Percentiles rank a stretch among this genome's conserved stretches.
These are phyloP conservation scores for Gonatopus flavifemur DNA, from an alignment of 1,140 invertebrate species.

Conservation along the genomic window DNA sequence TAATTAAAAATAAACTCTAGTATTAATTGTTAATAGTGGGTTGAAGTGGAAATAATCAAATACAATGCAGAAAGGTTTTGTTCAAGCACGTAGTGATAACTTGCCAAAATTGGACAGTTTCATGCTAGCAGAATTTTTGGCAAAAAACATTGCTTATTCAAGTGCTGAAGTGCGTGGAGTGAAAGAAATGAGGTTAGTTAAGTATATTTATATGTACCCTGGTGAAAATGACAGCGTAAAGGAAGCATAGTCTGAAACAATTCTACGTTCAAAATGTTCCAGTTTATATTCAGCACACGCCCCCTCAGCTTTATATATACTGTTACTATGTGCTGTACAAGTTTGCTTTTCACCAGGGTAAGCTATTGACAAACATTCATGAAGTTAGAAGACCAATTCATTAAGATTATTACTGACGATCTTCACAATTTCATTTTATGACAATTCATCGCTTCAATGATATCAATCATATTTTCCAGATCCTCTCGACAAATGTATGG, in stretches of 20 bases:
- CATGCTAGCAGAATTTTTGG: not conserved
- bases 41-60: no score
- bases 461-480: not conserved
- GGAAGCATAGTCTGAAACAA: no score
- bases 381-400: no score
- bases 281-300: no score
- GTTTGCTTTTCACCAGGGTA: not conserved
- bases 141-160: not conserved
- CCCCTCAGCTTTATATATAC: no score
- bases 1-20: no score
- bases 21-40: no score
- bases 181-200: not conserved
- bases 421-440: not conserved
- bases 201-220: no score
- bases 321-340: not conserved
- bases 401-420: not conserved
- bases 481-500: conserved; percentile 19
- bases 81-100: not conserved
- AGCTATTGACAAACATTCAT: no score
- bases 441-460: not conserved
- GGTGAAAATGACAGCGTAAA: no score
- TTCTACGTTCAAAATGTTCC: no score
- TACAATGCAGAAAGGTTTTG: not conserved
- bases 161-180: not conserved
- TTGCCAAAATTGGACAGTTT: not conserved